These are phyloP conservation scores for Steatornis caripensis DNA, from an alignment of 2,113 vertebrate genomes.

Conservation along the genomic window DNA sequence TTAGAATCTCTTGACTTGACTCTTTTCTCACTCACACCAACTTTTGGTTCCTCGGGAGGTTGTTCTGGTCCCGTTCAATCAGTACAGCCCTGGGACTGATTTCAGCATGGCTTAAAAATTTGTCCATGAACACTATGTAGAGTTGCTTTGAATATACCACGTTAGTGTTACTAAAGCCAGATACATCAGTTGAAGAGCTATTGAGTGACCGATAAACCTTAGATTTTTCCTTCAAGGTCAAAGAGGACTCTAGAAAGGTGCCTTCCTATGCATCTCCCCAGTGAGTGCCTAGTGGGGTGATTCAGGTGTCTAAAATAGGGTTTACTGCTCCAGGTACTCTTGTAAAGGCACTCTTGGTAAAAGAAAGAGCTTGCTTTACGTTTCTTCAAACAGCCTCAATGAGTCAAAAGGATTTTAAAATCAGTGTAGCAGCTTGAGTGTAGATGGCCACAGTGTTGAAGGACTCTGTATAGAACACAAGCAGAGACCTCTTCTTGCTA, in stretches of 20 bases:
- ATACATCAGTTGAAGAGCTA: neutral
- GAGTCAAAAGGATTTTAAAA: neutral
- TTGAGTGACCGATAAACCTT: neutral
- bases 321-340: neutral
- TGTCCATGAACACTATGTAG: neutral
- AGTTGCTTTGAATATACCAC: neutral
- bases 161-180: neutral
- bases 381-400: neutral
- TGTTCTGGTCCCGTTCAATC: neutral
- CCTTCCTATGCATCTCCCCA: neutral
- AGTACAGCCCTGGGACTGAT: neutral
- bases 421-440: neutral
- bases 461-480: neutral
- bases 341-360: neutral
- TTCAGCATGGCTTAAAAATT: neutral
- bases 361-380: neutral
- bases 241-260: neutral
- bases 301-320: neutral
- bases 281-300: neutral
- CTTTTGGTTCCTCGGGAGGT: neutral
- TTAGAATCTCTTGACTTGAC: neutral
- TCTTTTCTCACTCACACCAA: neutral
- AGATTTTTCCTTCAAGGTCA: neutral
- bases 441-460: neutral
- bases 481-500: neutral